phyloP scores from a whole-genome alignment of 2,888 invertebrate species.

The Lissocephala sabroskyi region DNA sequence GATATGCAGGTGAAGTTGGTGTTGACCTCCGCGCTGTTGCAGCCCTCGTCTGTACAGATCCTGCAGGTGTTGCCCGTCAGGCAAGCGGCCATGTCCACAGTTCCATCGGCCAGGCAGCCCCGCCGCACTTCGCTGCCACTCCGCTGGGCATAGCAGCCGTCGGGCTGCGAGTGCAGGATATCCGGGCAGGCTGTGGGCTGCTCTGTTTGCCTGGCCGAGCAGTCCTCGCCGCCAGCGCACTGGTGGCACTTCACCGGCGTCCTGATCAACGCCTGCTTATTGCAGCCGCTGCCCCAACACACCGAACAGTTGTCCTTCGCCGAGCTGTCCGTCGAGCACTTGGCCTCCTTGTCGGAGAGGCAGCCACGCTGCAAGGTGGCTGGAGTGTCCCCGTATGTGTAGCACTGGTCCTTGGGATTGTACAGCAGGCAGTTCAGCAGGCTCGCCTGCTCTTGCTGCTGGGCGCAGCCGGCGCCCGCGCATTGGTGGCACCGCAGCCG shows the following conservation, averaged over 20 bases:
- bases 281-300: conserved; percentile 36
- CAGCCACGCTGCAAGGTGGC: conserved; percentile 45
- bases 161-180: conserved; percentile 13
- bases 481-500: conserved; percentile 45
- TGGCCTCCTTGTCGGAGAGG: conserved; percentile 26
- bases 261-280: conserved; percentile 16
- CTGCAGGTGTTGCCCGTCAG: conserved; percentile 13
- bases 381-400: conserved; percentile 25
- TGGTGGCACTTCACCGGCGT: conserved; percentile 30
- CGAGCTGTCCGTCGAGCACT: conserved; percentile 24
- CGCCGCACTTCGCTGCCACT: conserved; percentile 17
- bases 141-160: conserved; percentile 31
- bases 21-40: conserved; percentile 26
- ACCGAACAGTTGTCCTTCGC: conserved; percentile 23
- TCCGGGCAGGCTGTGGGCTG: not conserved
- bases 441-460: not conserved
- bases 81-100: conserved; percentile 20
- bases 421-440: conserved; percentile 31
- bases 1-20: conserved; percentile 33
- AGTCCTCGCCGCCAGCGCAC: conserved; percentile 25
- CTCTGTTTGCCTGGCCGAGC: conserved; percentile 22
- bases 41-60: conserved; percentile 21
- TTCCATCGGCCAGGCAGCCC: conserved; percentile 41
- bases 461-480: conserved; percentile 3
- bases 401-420: conserved; percentile 37